Evolutionary conservation across 92 coral and sea anemone species (phyloP).

Genomic region (Zoanthus sociatus): DNA sequence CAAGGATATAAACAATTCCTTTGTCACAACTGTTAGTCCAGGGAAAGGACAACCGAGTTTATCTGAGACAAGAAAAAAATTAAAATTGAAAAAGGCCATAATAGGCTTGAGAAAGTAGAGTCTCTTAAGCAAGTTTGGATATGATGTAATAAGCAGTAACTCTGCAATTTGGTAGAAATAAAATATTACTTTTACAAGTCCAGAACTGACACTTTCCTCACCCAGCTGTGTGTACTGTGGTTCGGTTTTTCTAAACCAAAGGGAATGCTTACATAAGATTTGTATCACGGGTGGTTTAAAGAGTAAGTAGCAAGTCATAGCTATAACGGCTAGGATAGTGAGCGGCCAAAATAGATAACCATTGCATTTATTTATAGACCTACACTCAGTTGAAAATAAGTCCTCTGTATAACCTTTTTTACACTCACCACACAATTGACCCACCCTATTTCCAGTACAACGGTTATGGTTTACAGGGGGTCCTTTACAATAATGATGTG

Average conservation of each 20-base stretch:
- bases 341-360: conserved; percentile 66
- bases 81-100: conserved; percentile 55
- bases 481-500: conserved; percentile 63
- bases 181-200: conserved; percentile 8
- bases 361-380: conserved; percentile 37
- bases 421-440: conserved; percentile 70
- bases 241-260: conserved; percentile 31
- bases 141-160: conserved; percentile 20
- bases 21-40: conserved; percentile 66
- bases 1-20: conserved; percentile 49
- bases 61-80: conserved; percentile 28
- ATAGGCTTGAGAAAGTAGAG: conserved; percentile 27
- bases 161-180: conserved; percentile 33
- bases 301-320: conserved; percentile 54
- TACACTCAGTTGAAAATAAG: conserved; percentile 59
- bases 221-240: not conserved
- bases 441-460: conserved; percentile 64
- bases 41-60: conserved; percentile 66
- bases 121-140: conserved; percentile 12
- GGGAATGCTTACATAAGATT: not conserved
- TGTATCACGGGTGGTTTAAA: conserved; percentile 52
- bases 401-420: conserved; percentile 54
- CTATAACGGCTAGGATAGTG: not conserved
- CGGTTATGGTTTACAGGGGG: conserved; percentile 27
- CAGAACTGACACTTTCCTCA: not conserved